A percentile compares a stretch with the other conserved stretches of the same genome.
These are phyloP conservation scores for Clitarchus hookeri DNA, from an alignment of 2,888 invertebrate genomes.

Conservation along the genomic window DNA sequence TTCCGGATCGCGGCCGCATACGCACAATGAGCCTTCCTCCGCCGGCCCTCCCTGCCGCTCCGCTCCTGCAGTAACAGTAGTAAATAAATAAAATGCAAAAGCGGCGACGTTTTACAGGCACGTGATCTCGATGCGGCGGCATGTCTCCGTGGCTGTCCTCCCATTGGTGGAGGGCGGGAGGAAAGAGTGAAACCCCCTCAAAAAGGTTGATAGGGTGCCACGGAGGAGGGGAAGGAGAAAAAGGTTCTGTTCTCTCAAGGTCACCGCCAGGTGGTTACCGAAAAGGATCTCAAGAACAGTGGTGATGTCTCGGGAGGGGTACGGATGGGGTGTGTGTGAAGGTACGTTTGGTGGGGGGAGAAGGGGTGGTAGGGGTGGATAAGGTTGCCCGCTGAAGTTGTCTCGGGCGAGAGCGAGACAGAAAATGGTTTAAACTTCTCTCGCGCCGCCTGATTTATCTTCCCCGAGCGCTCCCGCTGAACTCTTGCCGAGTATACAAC, in stretches of 20 bases:
- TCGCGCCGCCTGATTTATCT: constrained; percentile 14
- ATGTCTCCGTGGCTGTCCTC: background rate
- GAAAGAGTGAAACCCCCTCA: background rate
- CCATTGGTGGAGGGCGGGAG: background rate
- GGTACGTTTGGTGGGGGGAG: too few species aligned
- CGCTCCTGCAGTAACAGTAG: background rate
- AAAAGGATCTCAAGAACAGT: background rate
- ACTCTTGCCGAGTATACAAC: background rate
- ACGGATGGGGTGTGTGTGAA: too few species aligned
- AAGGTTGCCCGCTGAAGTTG: background rate
- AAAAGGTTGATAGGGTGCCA: too few species aligned
- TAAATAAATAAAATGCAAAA: constrained; percentile 7
- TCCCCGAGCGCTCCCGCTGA: background rate
- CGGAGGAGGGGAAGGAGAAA: background rate
- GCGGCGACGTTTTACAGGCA: background rate
- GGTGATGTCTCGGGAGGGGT: too few species aligned
- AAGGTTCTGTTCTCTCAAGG: constrained; percentile 16
- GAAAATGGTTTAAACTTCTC: constrained; percentile 14
- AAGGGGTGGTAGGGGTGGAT: too few species aligned
- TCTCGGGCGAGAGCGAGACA: background rate
- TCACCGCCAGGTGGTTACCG: constrained; percentile 36
- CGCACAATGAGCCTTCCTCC: background rate
- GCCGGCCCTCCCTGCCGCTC: background rate
- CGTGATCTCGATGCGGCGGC: background rate
- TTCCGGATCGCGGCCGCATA: background rate